A percentile compares a stretch with the other conserved stretches of the same genome.
These are phyloP conservation scores for Biston stratarius DNA, from an alignment of 2,888 invertebrate species.

Conservation along the genomic window DNA sequence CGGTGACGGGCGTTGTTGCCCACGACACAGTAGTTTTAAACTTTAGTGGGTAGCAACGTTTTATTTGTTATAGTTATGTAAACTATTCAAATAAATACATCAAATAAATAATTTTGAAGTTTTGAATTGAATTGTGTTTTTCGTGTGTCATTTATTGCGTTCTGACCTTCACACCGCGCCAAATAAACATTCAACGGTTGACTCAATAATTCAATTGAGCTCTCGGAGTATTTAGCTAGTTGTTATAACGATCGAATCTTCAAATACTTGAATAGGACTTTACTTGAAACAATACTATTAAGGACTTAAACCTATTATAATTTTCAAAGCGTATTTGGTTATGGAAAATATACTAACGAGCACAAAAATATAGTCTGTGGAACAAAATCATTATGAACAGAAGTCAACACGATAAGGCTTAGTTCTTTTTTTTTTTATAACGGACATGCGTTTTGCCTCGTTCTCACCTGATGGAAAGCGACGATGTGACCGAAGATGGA, in stretches of 20 bases:
- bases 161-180: slow-evolving; percentile 8
- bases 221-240: slow-evolving; percentile 11
- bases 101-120: too few species aligned
- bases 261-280: slow-evolving; percentile 6
- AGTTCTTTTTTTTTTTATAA: too few species aligned
- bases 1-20: too few species aligned
- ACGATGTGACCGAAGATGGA: too few species aligned
- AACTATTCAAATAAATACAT: too few species aligned
- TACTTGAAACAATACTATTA: slow-evolving; percentile 7
- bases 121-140: background rate
- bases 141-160: background rate
- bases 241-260: slow-evolving; percentile 18
- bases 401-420: background rate
- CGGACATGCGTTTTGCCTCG: too few species aligned
- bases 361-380: too few species aligned
- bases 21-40: too few species aligned
- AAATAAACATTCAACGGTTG: slow-evolving; percentile 34
- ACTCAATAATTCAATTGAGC: slow-evolving; percentile 29
- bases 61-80: too few species aligned
- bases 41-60: too few species aligned
- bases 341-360: background rate
- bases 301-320: background rate
- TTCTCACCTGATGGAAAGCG: too few species aligned
- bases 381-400: too few species aligned
- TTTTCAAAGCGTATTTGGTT: slow-evolving; percentile 3